A percentile compares a stretch with the other conserved stretches of the same genome.
These are phyloP conservation scores for Heteromyza rotundicornis DNA, from an alignment of 2,888 invertebrate species.

Conservation along the genomic window DNA sequence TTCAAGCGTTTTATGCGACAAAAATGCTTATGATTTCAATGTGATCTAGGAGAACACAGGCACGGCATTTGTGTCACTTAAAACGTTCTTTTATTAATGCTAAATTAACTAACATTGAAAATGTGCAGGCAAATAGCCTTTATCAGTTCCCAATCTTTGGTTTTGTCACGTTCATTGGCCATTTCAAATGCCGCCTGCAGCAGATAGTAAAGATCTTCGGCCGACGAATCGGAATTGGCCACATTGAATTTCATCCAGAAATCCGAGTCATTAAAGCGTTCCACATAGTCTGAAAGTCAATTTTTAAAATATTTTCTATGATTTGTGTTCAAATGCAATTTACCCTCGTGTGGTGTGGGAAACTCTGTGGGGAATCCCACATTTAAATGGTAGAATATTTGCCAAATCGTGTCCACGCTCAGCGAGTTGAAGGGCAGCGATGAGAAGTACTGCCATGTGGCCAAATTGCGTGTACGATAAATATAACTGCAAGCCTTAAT, in stretches of 20 bases:
- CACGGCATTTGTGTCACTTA: no score
- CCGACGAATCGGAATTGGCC: conserved; percentile 69
- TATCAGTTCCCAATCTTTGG: conserved; percentile 71
- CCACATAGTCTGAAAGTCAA: conserved; percentile 60
- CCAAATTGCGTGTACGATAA: conserved; percentile 74
- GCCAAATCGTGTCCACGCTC: conserved; percentile 69
- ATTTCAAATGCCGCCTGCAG: conserved; percentile 81
- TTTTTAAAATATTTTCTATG: neutral
- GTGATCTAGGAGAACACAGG: no score
- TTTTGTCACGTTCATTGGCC: conserved; percentile 69
- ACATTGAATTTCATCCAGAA: conserved; percentile 70
- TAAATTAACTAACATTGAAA: conserved; percentile 70
- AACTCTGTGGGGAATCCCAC: conserved; percentile 64
- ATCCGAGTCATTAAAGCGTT: conserved; percentile 62
- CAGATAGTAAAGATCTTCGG: conserved; percentile 78
- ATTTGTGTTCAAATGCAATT: neutral
- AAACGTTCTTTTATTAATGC: no score
- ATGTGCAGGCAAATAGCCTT: conserved; percentile 72
- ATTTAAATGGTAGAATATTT: conserved; percentile 70
- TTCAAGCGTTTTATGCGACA: neutral
- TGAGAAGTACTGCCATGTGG: conserved; percentile 83
- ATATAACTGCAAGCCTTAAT: conserved; percentile 73
- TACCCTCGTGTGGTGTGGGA: conserved; percentile 35
- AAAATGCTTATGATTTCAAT: no score
- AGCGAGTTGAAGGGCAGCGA: conserved; percentile 73